phyloP scores from a whole-genome alignment of 2,888 invertebrate genomes.

The Nematopogon swammerdamellus region DNA sequence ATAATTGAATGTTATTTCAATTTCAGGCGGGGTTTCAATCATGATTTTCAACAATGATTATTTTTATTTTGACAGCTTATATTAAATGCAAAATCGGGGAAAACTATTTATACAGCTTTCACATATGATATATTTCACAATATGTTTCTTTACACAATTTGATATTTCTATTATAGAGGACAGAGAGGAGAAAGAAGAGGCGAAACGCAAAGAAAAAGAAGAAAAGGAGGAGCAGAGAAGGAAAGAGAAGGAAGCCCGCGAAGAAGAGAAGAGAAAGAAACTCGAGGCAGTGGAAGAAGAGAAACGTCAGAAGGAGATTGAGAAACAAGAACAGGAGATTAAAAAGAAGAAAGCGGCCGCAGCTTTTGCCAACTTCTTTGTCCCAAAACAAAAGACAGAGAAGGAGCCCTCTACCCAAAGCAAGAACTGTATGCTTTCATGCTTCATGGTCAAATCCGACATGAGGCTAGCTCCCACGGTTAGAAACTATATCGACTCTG shows the following conservation, averaged over 20 bases:
- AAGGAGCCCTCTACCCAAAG: constrained; percentile 31
- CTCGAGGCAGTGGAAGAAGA: constrained; percentile 60
- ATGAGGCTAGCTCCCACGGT: constrained; percentile 81
- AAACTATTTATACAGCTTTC: no score
- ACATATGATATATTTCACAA: constrained; percentile 24
- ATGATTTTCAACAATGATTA: no score
- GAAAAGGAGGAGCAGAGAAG: constrained; percentile 41
- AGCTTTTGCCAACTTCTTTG: constrained; percentile 81
- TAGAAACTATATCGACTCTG: constrained; percentile 53
- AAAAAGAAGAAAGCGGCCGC: constrained; percentile 77
- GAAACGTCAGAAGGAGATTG: constrained; percentile 51
- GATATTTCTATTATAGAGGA: constrained; percentile 20
- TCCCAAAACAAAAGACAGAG: constrained; percentile 55
- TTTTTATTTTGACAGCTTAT: no score
- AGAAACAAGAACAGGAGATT: constrained; percentile 68
- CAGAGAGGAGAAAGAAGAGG: constrained; percentile 47
- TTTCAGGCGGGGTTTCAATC: no score
- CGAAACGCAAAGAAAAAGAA: constrained; percentile 47
- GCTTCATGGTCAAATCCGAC: constrained; percentile 68
- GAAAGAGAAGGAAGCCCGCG: constrained; percentile 45
- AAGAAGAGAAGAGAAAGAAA: constrained; percentile 60
- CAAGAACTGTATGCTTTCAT: constrained; percentile 37
- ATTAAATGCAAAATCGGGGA: no score
- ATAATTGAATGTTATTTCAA: no score
- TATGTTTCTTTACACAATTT: no score